Evolutionary conservation across 2,888 invertebrate genomes (phyloP).

Genomic region (Prenolepis imparis): DNA sequence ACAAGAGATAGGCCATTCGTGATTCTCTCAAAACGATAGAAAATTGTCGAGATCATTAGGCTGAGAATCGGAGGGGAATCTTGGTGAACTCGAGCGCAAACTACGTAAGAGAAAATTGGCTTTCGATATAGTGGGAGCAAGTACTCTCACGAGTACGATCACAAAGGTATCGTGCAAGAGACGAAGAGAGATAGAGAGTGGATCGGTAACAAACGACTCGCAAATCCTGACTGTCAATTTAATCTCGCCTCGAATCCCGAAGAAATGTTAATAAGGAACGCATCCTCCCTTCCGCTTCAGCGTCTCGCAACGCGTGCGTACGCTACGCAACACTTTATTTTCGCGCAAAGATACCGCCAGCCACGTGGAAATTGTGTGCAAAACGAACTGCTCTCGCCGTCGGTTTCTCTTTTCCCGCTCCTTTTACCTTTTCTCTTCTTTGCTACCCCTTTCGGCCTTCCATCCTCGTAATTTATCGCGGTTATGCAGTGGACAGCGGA

Average conservation of each 20-base stretch:
- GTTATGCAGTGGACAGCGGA: conserved; percentile 70
- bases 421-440: not conserved
- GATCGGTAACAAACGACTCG: conserved; percentile 85
- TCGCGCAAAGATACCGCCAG: conserved; percentile 78
- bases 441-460: conserved; percentile 70
- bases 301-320: conserved; percentile 53
- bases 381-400: conserved; percentile 72
- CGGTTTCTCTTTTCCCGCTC: conserved; percentile 58
- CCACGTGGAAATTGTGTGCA: conserved; percentile 82
- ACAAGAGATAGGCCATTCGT: not conserved
- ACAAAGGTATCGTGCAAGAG: conserved; percentile 27
- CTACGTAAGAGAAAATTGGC: conserved; percentile 65
- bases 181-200: conserved; percentile 35
- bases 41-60: conserved; percentile 42
- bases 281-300: conserved; percentile 64
- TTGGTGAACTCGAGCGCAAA: conserved; percentile 43
- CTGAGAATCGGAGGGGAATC: not conserved
- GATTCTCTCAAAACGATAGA: not conserved
- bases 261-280: conserved; percentile 86
- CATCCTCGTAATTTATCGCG: conserved; percentile 78
- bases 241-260: conserved; percentile 85
- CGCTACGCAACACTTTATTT: conserved; percentile 74
- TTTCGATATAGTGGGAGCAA: conserved; percentile 58
- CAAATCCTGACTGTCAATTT: conserved; percentile 86
- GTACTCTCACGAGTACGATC: not conserved